phyloP scores from a whole-genome alignment of 2,113 vertebrate species.

The Ramphastos sulfuratus region DNA sequence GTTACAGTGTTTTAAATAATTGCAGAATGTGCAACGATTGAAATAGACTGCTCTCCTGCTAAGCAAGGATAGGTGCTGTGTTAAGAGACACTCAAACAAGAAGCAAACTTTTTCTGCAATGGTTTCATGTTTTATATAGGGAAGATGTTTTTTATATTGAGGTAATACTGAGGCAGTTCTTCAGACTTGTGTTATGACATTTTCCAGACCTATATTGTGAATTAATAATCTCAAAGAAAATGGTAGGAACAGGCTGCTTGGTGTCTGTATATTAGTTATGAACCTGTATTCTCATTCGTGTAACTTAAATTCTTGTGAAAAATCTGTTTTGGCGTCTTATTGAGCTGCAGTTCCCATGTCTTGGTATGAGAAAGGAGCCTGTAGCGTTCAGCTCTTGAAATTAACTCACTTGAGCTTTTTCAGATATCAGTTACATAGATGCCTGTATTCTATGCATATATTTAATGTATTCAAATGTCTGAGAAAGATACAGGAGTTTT shows the following conservation, averaged over 20 bases:
- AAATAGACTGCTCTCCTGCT: not conserved
- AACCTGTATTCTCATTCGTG: rapidly evolving
- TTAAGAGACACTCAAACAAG: not conserved
- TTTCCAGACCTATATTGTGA: not conserved
- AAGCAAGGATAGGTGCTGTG: not conserved
- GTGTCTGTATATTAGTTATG: not conserved
- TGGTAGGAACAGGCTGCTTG: not conserved
- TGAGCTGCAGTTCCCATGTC: not conserved
- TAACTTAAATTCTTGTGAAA: not conserved
- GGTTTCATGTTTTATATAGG: not conserved
- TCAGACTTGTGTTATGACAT: not conserved
- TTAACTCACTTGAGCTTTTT: not conserved
- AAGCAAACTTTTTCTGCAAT: not conserved
- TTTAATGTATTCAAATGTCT: not conserved
- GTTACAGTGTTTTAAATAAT: not conserved
- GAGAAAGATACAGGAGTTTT: not conserved
- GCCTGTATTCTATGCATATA: not conserved
- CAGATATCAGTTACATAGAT: not conserved
- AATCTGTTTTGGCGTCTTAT: not conserved
- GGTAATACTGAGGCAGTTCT: not conserved
- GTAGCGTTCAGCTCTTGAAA: not conserved
- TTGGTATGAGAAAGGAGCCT: not conserved
- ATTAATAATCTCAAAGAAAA: not conserved
- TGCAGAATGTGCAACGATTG: not conserved
- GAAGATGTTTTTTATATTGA: not conserved